Conservation (phyloP, 2,113 vertebrate species). For the Pardalotus punctatus region DNA sequence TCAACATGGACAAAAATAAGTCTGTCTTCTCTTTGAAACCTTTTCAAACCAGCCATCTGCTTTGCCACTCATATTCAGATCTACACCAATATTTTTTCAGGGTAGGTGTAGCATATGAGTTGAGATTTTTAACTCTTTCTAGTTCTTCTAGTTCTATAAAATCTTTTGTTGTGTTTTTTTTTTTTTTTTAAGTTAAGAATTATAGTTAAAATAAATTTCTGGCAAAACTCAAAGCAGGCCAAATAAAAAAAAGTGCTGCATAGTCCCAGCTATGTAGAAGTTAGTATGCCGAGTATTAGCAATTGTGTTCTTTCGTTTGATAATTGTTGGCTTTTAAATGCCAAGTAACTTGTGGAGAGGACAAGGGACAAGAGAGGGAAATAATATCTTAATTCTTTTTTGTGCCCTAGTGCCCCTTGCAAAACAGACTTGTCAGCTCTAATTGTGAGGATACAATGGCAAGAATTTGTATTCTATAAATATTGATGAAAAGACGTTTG, state of each 20-base stretch:
- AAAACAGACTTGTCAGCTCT: not conserved
- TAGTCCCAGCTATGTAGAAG: not conserved
- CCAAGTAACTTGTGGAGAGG: not conserved
- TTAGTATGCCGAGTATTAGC: not conserved
- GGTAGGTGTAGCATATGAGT: not conserved
- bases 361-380: not conserved
- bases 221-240: not conserved
- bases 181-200: not conserved
- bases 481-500: not conserved
- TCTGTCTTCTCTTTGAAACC: conserved; percentile 54
- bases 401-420: not conserved
- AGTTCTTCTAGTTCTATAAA: not conserved
- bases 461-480: not conserved
- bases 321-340: not conserved
- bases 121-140: not conserved
- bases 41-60: conserved; percentile 55
- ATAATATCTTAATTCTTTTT: not conserved
- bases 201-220: not conserved
- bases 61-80: conserved; percentile 27
- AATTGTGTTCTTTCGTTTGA: not conserved
- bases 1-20: conserved; percentile 54
- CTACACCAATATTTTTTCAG: conserved; percentile 39
- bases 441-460: not conserved
- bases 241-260: not conserved
- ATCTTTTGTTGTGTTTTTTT: not conserved